phyloP scores from a whole-genome alignment of 2,113 vertebrate species.

The Balaeniceps rex region DNA sequence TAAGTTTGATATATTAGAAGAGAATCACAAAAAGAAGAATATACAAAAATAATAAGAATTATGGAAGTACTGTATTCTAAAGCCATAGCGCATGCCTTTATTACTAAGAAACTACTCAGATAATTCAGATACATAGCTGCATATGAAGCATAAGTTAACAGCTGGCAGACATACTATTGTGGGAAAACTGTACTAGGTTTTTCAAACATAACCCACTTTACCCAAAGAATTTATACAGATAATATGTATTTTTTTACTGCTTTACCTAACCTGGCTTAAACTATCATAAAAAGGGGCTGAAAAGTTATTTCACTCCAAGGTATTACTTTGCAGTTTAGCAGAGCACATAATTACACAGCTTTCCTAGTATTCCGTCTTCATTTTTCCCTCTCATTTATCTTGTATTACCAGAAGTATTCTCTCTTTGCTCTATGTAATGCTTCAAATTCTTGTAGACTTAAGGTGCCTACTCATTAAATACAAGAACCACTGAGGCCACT shows the following conservation, averaged over 20 bases:
- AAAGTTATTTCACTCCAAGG: background rate
- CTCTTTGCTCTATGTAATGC: background rate
- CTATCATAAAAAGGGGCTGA: background rate
- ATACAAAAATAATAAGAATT: background rate
- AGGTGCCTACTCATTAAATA: conserved; percentile 42
- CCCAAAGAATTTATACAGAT: background rate
- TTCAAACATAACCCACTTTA: background rate
- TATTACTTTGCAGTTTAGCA: background rate
- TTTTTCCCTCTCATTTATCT: background rate
- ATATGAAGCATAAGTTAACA: background rate
- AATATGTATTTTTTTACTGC: background rate
- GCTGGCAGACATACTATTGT: background rate
- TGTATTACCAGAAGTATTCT: background rate
- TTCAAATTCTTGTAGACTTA: conserved; percentile 13
- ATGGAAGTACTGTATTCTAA: background rate
- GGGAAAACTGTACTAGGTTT: background rate
- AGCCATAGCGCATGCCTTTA: background rate
- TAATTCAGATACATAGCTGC: background rate
- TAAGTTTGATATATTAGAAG: background rate
- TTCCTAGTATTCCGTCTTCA: background rate
- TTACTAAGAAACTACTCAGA: background rate
- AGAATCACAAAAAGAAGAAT: background rate
- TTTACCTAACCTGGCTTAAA: background rate
- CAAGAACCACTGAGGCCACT: conserved; percentile 55
- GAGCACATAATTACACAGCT: background rate